phyloP scores from a whole-genome alignment of 2,888 invertebrate species.

The Syritta pipiens region DNA sequence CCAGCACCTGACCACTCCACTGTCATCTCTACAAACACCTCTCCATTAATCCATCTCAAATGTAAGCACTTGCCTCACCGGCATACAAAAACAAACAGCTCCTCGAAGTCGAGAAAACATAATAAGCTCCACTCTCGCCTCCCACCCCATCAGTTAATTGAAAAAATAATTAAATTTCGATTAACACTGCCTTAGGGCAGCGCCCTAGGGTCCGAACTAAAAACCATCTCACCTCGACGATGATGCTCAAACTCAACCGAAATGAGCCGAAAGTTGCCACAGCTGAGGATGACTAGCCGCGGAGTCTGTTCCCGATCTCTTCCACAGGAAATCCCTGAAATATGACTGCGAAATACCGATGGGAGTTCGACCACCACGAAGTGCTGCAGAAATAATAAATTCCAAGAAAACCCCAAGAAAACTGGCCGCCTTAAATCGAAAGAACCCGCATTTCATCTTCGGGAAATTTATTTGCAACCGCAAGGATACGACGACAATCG shows the following conservation, averaged over 20 bases:
- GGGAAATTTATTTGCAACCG: constrained; percentile 59
- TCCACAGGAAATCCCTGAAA: constrained; percentile 32
- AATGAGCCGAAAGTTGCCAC: neutral
- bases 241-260: neutral
- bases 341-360: constrained; percentile 40
- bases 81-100: constrained; percentile 12
- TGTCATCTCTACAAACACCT: neutral
- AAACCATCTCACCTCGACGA: constrained; percentile 12
- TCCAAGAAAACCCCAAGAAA: constrained; percentile 40
- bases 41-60: neutral
- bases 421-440: constrained; percentile 24
- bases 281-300: constrained; percentile 13
- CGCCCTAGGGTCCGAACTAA: neutral
- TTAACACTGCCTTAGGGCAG: constrained; percentile 26
- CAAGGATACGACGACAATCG: constrained; percentile 15
- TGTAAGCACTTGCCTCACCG: neutral
- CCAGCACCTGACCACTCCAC: too few species aligned
- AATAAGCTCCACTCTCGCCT: constrained; percentile 1
- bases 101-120: neutral
- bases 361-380: constrained; percentile 30
- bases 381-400: constrained; percentile 51
- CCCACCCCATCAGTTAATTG: constrained; percentile 27
- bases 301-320: constrained; percentile 4
- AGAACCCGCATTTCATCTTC: constrained; percentile 51
- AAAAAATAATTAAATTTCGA: constrained; percentile 52